Evolutionary conservation across 2,888 invertebrate species (phyloP), one percentile per base, ranked within the genome.

Genomic region (Gryllus longicercus): DNA sequence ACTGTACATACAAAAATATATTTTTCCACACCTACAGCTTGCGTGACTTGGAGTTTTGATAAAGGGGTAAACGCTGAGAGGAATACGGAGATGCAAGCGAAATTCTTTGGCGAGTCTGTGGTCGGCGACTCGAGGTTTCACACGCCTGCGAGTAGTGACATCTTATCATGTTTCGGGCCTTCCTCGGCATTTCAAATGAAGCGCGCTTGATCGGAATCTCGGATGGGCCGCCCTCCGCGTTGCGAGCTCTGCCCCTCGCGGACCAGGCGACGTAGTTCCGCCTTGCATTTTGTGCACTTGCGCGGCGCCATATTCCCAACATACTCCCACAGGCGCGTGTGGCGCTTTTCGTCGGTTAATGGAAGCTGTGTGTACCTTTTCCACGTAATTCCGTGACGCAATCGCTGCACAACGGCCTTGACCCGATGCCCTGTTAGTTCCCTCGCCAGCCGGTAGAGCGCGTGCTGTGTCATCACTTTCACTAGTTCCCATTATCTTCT

Each of bases 391-490:
- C 11, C 63, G 11, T 63, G 63, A 63, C 63, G 63, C n/a, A 63
- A 63, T n/a, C n/a, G 14, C 63, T 38, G 8, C 38, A 38, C 14
- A 63, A 63, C n/a, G 63, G 63, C 63, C 63, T 63, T 63, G 63
- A 63, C 63, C 63, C n/a, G 63, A 18, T 63, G 63, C 63, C 63
- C n/a, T 63, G 63, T 63, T 63, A 63, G 63, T 63, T 63, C 0
- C n/a, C 16, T 18, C n/a, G 63, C 63, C 63, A 63, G 63, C n/a
- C 63, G 63, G 16, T n/a, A 63, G 63, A 63, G 63, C n/a, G 63
- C 4, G 63, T n/a, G 63, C 63, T 63, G 63, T 63, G 63, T 63
- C 63, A 63, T 63, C 63, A 63, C 63, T 63, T 63, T 63, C 63
- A 63, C 63, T n/a, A 63, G 63, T 63, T 18, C 63, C 16, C 63